A percentile compares a stretch with the other conserved stretches of the same genome.
Evolutionary conservation across 2,888 invertebrate genomes (phyloP).

Genomic region (Drosophila setosimentum): DNA sequence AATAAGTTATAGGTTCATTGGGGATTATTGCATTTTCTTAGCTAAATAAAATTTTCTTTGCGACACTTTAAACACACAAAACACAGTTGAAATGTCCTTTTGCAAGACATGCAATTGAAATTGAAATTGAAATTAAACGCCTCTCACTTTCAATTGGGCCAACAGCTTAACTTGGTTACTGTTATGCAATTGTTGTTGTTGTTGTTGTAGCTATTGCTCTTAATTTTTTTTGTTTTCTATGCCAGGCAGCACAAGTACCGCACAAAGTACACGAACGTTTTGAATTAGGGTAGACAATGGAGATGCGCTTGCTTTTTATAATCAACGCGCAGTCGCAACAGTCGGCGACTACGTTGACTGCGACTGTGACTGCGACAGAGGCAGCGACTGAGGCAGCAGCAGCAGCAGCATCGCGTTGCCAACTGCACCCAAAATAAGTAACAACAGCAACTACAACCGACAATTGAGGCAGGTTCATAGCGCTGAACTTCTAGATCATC

Average conservation of each 20-base stretch:
- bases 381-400: constrained; percentile 20
- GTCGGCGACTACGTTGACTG: constrained; percentile 21
- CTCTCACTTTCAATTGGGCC: constrained; percentile 49
- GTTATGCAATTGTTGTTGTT: constrained; percentile 26
- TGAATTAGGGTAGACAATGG: constrained; percentile 81
- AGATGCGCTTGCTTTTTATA: constrained; percentile 82
- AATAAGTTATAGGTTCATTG: not conserved
- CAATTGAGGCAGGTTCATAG: constrained; percentile 75
- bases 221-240: constrained; percentile 15
- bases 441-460: constrained; percentile 27
- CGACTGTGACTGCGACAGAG: constrained; percentile 24
- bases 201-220: not conserved
- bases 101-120: constrained; percentile 24
- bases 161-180: constrained; percentile 29
- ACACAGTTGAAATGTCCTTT: constrained; percentile 44
- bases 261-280: constrained; percentile 81
- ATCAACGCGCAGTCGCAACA: constrained; percentile 67
- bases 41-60: not conserved
- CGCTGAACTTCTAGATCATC: constrained; percentile 80
- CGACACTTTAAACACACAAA: constrained; percentile 20
- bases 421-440: constrained; percentile 72
- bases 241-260: constrained; percentile 66
- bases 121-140: constrained; percentile 25
- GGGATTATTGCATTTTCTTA: not conserved
- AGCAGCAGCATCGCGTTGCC: constrained; percentile 49